These are phyloP conservation scores for Lepilemur septentrionalis DNA, from an alignment of 2,797 vertebrate genomes.

Conservation along the genomic window DNA sequence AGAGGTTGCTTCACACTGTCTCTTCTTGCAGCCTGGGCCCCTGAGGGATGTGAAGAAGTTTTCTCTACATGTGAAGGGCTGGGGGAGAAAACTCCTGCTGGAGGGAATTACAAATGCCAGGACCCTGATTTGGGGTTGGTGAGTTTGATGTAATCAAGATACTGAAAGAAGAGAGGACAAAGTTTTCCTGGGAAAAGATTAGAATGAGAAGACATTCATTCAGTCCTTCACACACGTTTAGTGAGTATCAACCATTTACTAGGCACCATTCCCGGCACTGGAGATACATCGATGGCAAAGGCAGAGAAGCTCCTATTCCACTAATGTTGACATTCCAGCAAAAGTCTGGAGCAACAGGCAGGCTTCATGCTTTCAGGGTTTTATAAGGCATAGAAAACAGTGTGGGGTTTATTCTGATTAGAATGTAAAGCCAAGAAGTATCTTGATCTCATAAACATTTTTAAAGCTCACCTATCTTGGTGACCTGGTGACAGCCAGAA, in stretches of 20 bases:
- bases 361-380: neutral
- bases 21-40: neutral
- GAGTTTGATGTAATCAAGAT: neutral
- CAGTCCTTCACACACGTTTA: neutral
- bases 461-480: neutral
- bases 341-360: neutral
- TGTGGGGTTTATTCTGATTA: neutral
- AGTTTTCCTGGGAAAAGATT: neutral
- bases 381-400: neutral
- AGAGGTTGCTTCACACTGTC: neutral
- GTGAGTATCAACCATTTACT: neutral
- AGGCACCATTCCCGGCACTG: neutral
- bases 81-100: neutral
- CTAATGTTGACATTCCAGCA: neutral
- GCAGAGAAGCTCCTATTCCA: neutral
- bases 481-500: constrained; percentile 7
- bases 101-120: neutral
- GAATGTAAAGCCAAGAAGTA: neutral
- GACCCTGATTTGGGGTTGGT: neutral
- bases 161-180: neutral
- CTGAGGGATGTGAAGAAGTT: neutral
- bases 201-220: neutral
- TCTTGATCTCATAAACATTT: constrained; percentile 40
- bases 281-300: neutral
- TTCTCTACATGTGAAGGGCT: neutral